phyloP scores from a whole-genome alignment of 1,140 invertebrate species.

The honey bee (Apis mellifera) region Amel_HAv3.1 CM009938.2:6488501-6489000 shows the following conservation, averaged over 20 bases:
- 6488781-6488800: conserved; percentile 51
- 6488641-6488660: conserved; percentile 56
- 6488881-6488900: conserved; percentile 7
- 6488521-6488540: no score
- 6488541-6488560: conserved; percentile 28
- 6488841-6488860: not conserved
- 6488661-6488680: conserved; percentile 58
- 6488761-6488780: conserved; percentile 63
- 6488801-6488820: conserved; percentile 45
- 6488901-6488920: not conserved
- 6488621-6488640: conserved; percentile 76
- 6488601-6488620: conserved; percentile 47
- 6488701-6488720: conserved; percentile 43
- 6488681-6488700: conserved; percentile 54
- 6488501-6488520: conserved; percentile 41
- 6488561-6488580: conserved; percentile 47
- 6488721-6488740: conserved; percentile 22
- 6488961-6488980: conserved; percentile 12
- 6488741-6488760: conserved; percentile 62
- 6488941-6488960: conserved; percentile 4
- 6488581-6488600: conserved; percentile 51
- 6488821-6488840: conserved; percentile 40
- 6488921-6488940: not conserved
- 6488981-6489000: conserved; percentile 2
- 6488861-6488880: conserved; percentile 29